A percentile compares a stretch with the other conserved stretches of the same genome.
These are phyloP conservation scores for Campylomormyrus tamandua DNA, from an alignment of 2,113 vertebrate genomes.

Conservation along the genomic window DNA sequence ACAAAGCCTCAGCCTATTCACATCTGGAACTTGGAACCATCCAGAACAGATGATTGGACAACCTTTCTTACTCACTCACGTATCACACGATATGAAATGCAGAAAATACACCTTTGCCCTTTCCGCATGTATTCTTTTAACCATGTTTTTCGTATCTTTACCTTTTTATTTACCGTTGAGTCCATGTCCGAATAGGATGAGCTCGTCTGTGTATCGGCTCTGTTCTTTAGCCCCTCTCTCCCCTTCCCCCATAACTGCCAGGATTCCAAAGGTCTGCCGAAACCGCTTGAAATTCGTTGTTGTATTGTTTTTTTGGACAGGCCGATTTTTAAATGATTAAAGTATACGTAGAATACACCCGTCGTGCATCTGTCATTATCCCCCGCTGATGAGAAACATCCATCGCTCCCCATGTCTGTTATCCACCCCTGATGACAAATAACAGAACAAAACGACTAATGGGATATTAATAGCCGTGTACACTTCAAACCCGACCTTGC, in stretches of 20 bases:
- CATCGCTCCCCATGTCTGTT: not conserved
- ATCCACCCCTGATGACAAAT: slow-evolving; percentile 4
- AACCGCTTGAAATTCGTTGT: slow-evolving; percentile 8
- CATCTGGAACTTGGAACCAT: not conserved
- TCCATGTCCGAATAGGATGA: slow-evolving; percentile 37
- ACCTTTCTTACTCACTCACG: not conserved
- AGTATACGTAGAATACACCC: not conserved
- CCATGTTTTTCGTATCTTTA: slow-evolving; percentile 24
- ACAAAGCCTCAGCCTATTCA: not conserved
- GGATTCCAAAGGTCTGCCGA: slow-evolving; percentile 10
- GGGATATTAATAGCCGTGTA: slow-evolving; percentile 8
- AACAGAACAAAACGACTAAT: not conserved
- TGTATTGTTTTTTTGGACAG: not conserved
- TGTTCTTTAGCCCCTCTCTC: not conserved
- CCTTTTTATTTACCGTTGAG: slow-evolving; percentile 41
- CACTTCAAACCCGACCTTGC: not conserved
- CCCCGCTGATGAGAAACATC: not conserved
- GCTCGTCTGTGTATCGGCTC: slow-evolving; percentile 45
- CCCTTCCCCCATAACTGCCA: not conserved
- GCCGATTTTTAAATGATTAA: not conserved
- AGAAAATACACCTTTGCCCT: not conserved
- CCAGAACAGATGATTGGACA: not conserved
- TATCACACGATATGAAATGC: not conserved
- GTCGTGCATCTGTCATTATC: not conserved
- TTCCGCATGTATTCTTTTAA: not conserved